Evolutionary conservation across 2,113 vertebrate genomes (phyloP), one percentile per base, ranked within the genome.

Genomic region (Grammomys surdaster): DNA sequence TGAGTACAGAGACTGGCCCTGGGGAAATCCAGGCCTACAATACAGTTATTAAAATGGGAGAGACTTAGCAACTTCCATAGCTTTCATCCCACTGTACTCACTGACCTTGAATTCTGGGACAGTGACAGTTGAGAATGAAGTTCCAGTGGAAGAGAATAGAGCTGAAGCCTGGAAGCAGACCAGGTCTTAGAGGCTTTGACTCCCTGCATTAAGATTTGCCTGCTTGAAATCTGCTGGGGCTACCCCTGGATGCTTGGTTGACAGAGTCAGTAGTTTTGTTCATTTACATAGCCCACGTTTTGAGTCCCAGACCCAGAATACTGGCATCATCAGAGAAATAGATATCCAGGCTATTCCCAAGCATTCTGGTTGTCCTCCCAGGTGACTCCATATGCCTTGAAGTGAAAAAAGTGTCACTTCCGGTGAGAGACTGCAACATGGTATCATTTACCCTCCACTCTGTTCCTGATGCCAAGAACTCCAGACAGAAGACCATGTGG

Each of bases 401-500:
- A 69, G 67, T 16, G 13, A 56, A 3, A 3, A 40, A 22, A 9
- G 11, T 19, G 28, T 81, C 54, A 36, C 26, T 93, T 93, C 65
- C 0, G 0, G 51, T 36, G 67, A 46, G 22, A 22, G 67, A 33
- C 56, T 88, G 24, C 28, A 78, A 76, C 54, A 78, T 3, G 36
- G 46, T 4, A 1, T 12, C 22, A 60, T 96, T 97, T 58, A 94
- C 69, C 22, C 24, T 90, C 43, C 4, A 88, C 67, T 92, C 89
- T 95, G 75, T 94, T 95, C 48, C 77, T 95, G 97, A 60, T 69
- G 93, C 63, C 8, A 56, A 82, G 78, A 82, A 11, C 60, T 65
- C 88, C 72, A 90, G 91, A 92, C 7, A 77, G 94, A 97, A 56
- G 95, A 97, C 92, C 31, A 31, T 28, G 1, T 96, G 86, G 93